Base-by-base conservation (phyloP, 2,113 vertebrate genomes). In the Ceratotherium simum region DNA sequence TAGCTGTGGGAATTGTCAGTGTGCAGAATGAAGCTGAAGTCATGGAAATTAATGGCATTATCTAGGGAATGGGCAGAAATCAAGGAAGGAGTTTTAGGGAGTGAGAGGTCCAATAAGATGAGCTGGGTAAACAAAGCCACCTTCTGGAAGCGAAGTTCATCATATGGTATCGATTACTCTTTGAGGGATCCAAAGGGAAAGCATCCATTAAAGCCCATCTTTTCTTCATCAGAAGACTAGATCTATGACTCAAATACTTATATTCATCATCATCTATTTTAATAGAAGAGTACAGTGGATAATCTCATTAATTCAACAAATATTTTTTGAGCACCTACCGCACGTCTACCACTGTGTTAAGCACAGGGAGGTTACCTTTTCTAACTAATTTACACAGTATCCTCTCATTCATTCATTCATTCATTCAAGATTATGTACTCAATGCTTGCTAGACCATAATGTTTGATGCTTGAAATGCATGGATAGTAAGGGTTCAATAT, bases 221-320 rank as follows among this genome's bases (percentile, higher is more conserved):
- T 82, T 94, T 89, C 62, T 85, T 96, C 25, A 91, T 54, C 20
- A 95, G 27, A 80, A 89, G 29, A 86, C 42, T 91, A 46, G 29
- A 84, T 60, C 48, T 93, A 54, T 85, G 72, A 93, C 12, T 93
- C 56, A 96, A 90, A 91, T 76, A 97, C 23, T 85, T 87, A 83
- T 5, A 78, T 67, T 90, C 51, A 94, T 46, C 65, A 92, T 2
- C 27, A 85, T 54, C 36, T 89, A 42, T 89, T 97, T 87, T 83
- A 97, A 97, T 33, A 92, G 13, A 92, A 72, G 36, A 33, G 25
- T 72, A 81, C 16, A 78, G 21, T 62, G 25, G 54, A 54, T 90
- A 97, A 85, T 81, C 81, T 88, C 69, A 51, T 67, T 91, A 97
- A 96, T 27, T 80, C 91, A 97, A 69, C 56, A 85, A 86, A 48